Evolutionary conservation across 2,888 invertebrate species (phyloP), one percentile per base, ranked within the genome.

Genomic region (Diachrysia chrysitis): DNA sequence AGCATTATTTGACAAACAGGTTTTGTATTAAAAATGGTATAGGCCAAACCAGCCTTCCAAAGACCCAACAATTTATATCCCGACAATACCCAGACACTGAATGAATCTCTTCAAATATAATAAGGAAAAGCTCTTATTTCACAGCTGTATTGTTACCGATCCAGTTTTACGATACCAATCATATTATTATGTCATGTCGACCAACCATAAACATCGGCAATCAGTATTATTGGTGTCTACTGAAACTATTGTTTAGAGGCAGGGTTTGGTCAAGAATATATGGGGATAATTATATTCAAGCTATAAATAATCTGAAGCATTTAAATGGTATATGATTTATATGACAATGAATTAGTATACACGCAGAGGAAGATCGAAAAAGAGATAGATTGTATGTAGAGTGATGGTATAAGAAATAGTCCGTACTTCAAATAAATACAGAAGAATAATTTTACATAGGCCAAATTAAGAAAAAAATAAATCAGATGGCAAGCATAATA

Each of bases 171-270:
- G 78, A 59, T 67, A 37, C 48, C 67, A 17, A 53, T 58, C 54
- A 60, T 59, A 51, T 63, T 53, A 63, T 63, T 32, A 64, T 77
- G 54, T 65, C 78, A 73, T 71, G 72, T 19, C 48, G 23, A 62
- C 58, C 14, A 32, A 72, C 59, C 61, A 76, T 73, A 71, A 73
- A 73, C 56, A 71, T 71, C 62, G 58, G 46, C 59, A 57, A 60
- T 76, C 65, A 71, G 35, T 21, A 76, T 63, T 62, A 76, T 62
- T 76, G 59, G 16, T 72, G 53, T 55, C 58, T 66, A 76, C 58
- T 76, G 76, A 61, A 56, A 76, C 62, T 71, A 66, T 53, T 73
- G 61, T 59, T 62, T 76, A 23, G 66, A 58, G 61, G 58, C 72
- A 37, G 46, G 42, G 19, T 25, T 35, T 17, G 25, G 23, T 29